Conservation (phyloP, 2,113 vertebrate genomes). For the Rhombomys opimus region DNA sequence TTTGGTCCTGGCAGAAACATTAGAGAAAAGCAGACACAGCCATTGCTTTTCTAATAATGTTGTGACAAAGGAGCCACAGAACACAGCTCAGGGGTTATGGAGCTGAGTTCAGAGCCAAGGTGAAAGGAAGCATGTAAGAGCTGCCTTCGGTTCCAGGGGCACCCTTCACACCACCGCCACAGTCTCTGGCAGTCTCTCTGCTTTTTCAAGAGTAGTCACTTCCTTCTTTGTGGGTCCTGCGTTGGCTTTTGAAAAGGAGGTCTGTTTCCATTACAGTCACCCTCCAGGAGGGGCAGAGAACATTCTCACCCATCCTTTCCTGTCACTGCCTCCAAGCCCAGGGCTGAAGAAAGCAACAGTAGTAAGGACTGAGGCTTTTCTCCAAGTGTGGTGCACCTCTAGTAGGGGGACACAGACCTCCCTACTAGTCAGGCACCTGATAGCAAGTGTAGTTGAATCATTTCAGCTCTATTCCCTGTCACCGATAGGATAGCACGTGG, state of each 20-base stretch:
- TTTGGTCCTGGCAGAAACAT: slow-evolving; percentile 68
- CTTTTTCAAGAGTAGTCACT: not conserved
- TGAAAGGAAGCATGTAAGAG: slow-evolving; percentile 47
- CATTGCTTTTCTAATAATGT: slow-evolving; percentile 81
- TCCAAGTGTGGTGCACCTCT: too few species aligned
- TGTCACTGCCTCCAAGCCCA: not conserved
- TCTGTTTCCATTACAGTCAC: not conserved
- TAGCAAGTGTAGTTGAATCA: not conserved
- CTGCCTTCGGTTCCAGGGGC: not conserved
- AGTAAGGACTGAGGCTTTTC: not conserved
- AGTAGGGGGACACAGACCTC: not conserved
- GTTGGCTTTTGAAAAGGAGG: slow-evolving; percentile 4
- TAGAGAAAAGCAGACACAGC: slow-evolving; percentile 62
- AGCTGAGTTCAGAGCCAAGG: slow-evolving; percentile 58
- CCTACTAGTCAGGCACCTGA: not conserved
- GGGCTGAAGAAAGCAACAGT: too few species aligned
- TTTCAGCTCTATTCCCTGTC: not conserved
- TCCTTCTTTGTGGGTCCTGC: not conserved
- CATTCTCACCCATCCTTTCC: not conserved
- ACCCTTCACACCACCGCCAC: not conserved
- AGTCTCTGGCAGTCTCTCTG: slow-evolving; percentile 10
- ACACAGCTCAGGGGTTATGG: slow-evolving; percentile 49
- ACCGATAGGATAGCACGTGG: not conserved
- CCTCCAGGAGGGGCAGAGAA: not conserved
- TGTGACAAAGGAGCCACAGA: slow-evolving; percentile 62